Conservation (phyloP, 2,888 invertebrate species). For the Xestia ashworthii region DNA sequence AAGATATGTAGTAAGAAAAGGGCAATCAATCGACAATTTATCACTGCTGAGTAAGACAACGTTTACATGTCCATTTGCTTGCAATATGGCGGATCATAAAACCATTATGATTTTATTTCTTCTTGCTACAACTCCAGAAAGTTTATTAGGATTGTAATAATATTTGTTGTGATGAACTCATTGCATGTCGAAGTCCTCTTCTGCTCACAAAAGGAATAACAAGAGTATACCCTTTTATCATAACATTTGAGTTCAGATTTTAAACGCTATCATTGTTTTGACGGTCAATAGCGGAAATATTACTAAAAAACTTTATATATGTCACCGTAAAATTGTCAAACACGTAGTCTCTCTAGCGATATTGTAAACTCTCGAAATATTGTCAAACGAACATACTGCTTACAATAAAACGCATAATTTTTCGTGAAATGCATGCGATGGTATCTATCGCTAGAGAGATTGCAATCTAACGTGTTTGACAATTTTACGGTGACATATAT, state of each 20-base stretch:
- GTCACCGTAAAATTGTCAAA: too few species aligned
- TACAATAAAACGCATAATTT: too few species aligned
- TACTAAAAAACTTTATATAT: background rate
- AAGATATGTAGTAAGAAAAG: slow-evolving; percentile 26
- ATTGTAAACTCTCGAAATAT: too few species aligned
- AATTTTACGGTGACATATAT: too few species aligned
- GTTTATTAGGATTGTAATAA: background rate
- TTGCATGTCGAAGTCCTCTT: background rate
- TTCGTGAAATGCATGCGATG: too few species aligned
- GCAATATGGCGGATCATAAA: slow-evolving; percentile 36
- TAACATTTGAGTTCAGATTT: background rate
- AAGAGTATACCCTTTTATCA: background rate
- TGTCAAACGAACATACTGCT: too few species aligned
- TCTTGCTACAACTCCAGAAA: background rate
- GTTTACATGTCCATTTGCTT: slow-evolving; percentile 34
- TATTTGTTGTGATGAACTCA: background rate
- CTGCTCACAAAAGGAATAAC: too few species aligned
- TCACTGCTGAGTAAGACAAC: slow-evolving; percentile 31
- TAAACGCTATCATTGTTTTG: background rate
- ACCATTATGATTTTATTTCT: slow-evolving; percentile 23
- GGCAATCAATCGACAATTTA: slow-evolving; percentile 54
- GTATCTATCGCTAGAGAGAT: too few species aligned
- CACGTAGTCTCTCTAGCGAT: too few species aligned
- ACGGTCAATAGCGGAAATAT: background rate
- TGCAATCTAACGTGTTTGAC: too few species aligned